Conservation (phyloP, 2,113 vertebrate genomes). For the Geococcyx californianus region DNA sequence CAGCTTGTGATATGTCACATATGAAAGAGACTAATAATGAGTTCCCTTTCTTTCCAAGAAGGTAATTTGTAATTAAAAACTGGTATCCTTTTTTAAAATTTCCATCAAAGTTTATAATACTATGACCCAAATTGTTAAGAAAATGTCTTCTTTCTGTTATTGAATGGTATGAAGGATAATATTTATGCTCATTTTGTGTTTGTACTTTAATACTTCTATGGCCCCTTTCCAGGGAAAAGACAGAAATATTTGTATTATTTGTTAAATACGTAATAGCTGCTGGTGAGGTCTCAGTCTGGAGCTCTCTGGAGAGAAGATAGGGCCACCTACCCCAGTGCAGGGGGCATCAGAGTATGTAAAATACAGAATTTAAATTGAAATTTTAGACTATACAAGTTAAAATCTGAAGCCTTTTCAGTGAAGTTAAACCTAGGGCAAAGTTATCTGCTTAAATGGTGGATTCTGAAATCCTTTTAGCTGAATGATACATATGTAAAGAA, state of each 20-base stretch:
- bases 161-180: neutral
- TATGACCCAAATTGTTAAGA: neutral
- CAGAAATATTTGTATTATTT: neutral
- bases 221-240: neutral
- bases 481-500: neutral
- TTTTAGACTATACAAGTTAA: neutral
- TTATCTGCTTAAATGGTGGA: neutral
- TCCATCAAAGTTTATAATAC: neutral
- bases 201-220: neutral
- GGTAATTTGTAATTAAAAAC: neutral
- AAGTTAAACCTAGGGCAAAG: neutral
- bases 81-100: neutral
- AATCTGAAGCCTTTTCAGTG: neutral
- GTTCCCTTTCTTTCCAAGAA: neutral
- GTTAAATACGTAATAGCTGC: neutral
- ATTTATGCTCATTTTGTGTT: neutral
- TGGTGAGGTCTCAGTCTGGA: neutral
- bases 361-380: neutral
- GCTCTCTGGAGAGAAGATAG: neutral
- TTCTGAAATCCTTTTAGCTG: neutral
- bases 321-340: neutral
- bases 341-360: neutral
- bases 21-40: neutral
- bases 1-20: neutral
- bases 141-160: neutral